phyloP scores from a whole-genome alignment of 2,113 vertebrate species.

The Macquaria ambigua region DNA sequence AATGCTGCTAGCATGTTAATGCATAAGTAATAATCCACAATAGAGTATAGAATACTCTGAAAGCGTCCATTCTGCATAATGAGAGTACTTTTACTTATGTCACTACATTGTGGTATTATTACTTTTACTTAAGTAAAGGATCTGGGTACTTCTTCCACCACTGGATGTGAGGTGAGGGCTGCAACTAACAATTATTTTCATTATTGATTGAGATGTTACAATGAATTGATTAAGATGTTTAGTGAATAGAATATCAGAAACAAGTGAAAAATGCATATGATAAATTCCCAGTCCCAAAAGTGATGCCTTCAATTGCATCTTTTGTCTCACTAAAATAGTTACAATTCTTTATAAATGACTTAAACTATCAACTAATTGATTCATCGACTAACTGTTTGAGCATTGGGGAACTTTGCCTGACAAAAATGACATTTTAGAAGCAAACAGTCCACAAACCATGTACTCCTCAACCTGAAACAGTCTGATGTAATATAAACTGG shows the following conservation, averaged over 20 bases:
- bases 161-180: neutral
- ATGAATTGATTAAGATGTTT: neutral
- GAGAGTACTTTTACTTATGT: neutral
- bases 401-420: neutral
- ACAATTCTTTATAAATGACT: neutral
- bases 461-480: neutral
- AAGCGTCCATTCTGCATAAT: neutral
- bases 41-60: too few species aligned
- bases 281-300: too few species aligned
- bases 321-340: too few species aligned
- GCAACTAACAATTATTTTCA: neutral
- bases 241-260: neutral
- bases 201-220: neutral
- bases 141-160: neutral
- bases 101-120: neutral
- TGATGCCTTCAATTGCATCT: too few species aligned
- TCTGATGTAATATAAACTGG: conserved; percentile 7
- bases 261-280: neutral
- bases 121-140: neutral
- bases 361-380: too few species aligned
- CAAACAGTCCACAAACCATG: neutral
- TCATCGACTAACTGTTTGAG: neutral
- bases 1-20: too few species aligned
- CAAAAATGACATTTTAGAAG: neutral
- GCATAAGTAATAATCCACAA: too few species aligned